Conservation (phyloP, 2,113 vertebrate species). For the Epinephelus lanceolatus region DNA sequence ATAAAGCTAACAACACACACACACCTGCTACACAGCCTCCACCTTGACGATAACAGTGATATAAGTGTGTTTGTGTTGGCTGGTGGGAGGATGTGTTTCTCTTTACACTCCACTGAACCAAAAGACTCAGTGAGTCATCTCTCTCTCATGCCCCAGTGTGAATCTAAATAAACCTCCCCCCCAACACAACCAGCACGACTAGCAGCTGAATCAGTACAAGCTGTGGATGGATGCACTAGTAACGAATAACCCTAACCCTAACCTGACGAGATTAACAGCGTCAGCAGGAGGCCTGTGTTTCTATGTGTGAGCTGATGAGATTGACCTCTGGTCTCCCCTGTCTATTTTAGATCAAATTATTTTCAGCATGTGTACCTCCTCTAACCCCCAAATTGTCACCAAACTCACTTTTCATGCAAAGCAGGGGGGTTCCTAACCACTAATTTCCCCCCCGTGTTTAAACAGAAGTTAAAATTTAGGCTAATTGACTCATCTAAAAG, state of each 20-base stretch:
- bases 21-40: constrained; percentile 12
- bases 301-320: not conserved
- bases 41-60: not conserved
- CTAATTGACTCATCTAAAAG: too few relatives aligned
- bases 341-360: not conserved
- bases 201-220: not conserved
- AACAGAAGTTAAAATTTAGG: too few relatives aligned
- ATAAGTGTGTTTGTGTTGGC: constrained; percentile 9
- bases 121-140: constrained; percentile 46
- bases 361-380: not conserved
- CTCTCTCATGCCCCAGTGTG: constrained; percentile 1
- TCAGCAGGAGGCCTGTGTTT: not conserved
- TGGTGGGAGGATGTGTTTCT: constrained; percentile 26
- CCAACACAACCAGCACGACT: not conserved
- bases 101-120: constrained; percentile 3
- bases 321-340: not conserved
- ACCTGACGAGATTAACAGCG: not conserved
- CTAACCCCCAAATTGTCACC: not conserved
- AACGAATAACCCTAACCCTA: not conserved
- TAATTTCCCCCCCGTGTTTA: too few relatives aligned
- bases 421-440: too few relatives aligned
- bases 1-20: constrained; percentile 3
- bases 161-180: not conserved
- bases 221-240: not conserved
- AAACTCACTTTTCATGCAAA: not conserved